These are phyloP conservation scores for Aspidiotus rigidus DNA, from an alignment of 2,888 invertebrate species.

Conservation along the genomic window DNA sequence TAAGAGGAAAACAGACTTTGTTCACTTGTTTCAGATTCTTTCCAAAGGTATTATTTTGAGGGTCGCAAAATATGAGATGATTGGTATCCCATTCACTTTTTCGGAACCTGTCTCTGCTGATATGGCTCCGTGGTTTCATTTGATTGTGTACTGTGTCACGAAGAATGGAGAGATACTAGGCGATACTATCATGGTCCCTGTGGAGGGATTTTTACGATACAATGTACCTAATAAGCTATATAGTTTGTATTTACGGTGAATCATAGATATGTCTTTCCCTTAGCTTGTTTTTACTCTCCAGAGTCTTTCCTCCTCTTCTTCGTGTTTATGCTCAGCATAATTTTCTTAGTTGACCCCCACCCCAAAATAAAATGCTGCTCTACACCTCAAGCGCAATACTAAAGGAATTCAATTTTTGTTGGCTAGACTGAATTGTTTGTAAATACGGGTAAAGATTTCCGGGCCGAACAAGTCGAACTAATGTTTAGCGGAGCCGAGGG, in stretches of 20 bases:
- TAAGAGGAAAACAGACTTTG: too few species aligned
- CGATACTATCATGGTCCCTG: constrained; percentile 48
- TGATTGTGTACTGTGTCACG: constrained; percentile 47
- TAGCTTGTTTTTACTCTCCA: not conserved
- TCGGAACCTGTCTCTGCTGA: constrained; percentile 48
- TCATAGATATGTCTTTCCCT: too few species aligned
- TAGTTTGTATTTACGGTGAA: too few species aligned
- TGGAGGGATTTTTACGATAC: constrained; percentile 47
- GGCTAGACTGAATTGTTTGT: constrained; percentile 45
- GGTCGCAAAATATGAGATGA: constrained; percentile 40
- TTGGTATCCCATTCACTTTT: constrained; percentile 43
- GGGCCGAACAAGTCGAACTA: constrained; percentile 48
- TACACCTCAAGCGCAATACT: not conserved
- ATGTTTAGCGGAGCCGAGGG: constrained; percentile 47
- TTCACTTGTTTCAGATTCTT: constrained; percentile 45
- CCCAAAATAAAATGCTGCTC: not conserved
- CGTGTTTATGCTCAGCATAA: not conserved
- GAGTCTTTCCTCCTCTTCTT: not conserved
- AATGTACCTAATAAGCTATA: constrained; percentile 41
- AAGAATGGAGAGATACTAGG: constrained; percentile 46
- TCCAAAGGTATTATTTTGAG: constrained; percentile 48
- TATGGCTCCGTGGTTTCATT: constrained; percentile 50
- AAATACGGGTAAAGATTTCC: constrained; percentile 51
- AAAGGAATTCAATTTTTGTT: not conserved
- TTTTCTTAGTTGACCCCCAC: not conserved